Evolutionary conservation across 2,113 vertebrate species (phyloP).

Genomic region (Mormoops blainvillei): DNA sequence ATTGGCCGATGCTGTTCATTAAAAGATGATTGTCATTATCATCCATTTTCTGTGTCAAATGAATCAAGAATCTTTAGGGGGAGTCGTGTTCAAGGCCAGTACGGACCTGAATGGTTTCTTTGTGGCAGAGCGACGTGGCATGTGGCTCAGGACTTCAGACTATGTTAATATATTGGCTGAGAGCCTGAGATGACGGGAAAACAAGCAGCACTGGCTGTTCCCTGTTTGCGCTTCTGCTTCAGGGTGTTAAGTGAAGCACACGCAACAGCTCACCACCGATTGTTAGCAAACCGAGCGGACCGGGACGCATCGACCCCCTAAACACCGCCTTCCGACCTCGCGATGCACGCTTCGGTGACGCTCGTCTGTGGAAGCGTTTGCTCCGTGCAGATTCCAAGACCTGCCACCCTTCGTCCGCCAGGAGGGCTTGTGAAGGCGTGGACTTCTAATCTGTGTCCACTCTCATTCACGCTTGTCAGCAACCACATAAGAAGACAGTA

Average conservation of each 20-base stretch:
- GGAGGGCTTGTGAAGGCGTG: not conserved
- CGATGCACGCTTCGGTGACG: rapidly evolving
- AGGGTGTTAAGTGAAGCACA: not conserved
- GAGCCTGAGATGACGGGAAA: not conserved
- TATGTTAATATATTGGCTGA: not conserved
- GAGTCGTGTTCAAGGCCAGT: rapidly evolving
- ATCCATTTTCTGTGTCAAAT: not conserved
- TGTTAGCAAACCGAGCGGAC: not conserved
- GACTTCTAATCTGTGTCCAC: rapidly evolving
- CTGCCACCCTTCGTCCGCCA: rapidly evolving
- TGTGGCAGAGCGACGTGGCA: rapidly evolving
- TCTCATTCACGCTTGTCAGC: not conserved
- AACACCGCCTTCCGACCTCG: not conserved
- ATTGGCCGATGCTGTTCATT: not conserved
- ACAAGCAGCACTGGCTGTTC: not conserved
- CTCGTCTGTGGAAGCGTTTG: rapidly evolving
- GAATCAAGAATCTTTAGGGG: not conserved
- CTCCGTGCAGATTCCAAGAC: rapidly evolving
- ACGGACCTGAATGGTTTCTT: not conserved
- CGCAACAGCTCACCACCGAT: not conserved
- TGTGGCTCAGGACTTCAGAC: not conserved
- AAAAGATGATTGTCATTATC: not conserved
- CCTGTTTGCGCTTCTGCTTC: not conserved
- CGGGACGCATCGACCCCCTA: not conserved
- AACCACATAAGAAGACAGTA: not conserved